These are phyloP conservation scores for Panulirus ornatus DNA, from an alignment of 1,140 invertebrate genomes.

Conservation along the genomic window DNA sequence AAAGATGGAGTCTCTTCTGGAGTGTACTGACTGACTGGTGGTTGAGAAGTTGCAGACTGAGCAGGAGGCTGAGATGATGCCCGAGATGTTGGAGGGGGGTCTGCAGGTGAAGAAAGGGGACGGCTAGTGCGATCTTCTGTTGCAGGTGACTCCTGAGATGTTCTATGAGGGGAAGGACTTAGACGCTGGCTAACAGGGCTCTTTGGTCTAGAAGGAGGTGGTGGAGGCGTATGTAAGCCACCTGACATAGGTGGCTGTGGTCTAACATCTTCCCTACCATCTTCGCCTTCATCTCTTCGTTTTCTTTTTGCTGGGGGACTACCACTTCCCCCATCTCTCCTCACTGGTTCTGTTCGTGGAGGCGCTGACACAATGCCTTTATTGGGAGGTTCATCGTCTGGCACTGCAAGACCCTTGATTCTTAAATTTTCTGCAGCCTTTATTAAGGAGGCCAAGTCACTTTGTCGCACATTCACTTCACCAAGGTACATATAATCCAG, in stretches of 20 bases:
- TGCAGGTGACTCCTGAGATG: conserved; percentile 63
- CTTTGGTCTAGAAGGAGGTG: conserved; percentile 73
- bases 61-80: conserved; percentile 43
- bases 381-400: conserved; percentile 74
- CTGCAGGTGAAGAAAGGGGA: conserved; percentile 60
- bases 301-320: conserved; percentile 72
- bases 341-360: conserved; percentile 16
- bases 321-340: conserved; percentile 62
- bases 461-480: conserved; percentile 75
- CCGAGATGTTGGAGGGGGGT: conserved; percentile 37
- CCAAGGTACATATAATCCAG: conserved; percentile 75
- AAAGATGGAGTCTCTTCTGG: conserved; percentile 64
- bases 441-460: conserved; percentile 74
- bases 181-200: conserved; percentile 68
- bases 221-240: conserved; percentile 60
- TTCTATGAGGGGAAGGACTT: conserved; percentile 69
- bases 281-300: conserved; percentile 72
- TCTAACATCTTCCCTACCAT: conserved; percentile 74
- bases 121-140: conserved; percentile 59
- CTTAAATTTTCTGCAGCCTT: conserved; percentile 73
- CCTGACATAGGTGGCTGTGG: conserved; percentile 31
- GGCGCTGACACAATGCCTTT: conserved; percentile 27
- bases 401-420: conserved; percentile 74
- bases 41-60: conserved; percentile 15
- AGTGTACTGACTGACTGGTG: conserved; percentile 45